Percentiles rank a stretch among this genome's conserved stretches.
Evolutionary conservation across 2,797 vertebrate species (phyloP).

Genomic region (Coregonus sp.): DNA sequence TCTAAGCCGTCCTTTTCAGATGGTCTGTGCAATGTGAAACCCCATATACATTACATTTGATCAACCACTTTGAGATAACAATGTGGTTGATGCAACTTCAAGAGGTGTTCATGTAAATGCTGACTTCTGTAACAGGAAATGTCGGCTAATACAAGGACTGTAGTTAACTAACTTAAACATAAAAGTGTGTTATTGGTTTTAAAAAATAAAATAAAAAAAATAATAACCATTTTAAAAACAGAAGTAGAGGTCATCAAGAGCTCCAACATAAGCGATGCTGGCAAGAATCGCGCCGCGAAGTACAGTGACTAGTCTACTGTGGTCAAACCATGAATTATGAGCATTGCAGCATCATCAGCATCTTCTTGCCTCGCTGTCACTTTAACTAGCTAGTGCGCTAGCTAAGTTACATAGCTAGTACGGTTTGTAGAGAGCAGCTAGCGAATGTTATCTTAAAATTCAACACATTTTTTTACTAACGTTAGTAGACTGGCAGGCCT

Average conservation of each 20-base stretch:
- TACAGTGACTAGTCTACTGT: not conserved
- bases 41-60: not conserved
- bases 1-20: not conserved
- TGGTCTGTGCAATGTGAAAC: not conserved
- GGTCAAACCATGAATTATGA: not conserved
- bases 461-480: no score
- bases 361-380: not conserved
- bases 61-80: not conserved
- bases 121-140: no score
- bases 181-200: not conserved
- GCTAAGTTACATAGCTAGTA: not conserved
- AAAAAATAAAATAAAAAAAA: not conserved
- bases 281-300: not conserved
- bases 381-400: not conserved
- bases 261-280: not conserved
- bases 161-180: not conserved
- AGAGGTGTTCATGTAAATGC: not conserved
- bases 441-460: no score
- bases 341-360: not conserved
- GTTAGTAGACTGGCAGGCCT: not conserved
- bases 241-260: not conserved
- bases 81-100: not conserved
- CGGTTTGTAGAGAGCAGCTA: not conserved
- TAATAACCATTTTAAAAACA: not conserved
- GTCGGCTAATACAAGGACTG: no score